These are phyloP conservation scores for Pecten maximus DNA, from an alignment of 2,888 invertebrate species.

Conservation along the genomic window DNA sequence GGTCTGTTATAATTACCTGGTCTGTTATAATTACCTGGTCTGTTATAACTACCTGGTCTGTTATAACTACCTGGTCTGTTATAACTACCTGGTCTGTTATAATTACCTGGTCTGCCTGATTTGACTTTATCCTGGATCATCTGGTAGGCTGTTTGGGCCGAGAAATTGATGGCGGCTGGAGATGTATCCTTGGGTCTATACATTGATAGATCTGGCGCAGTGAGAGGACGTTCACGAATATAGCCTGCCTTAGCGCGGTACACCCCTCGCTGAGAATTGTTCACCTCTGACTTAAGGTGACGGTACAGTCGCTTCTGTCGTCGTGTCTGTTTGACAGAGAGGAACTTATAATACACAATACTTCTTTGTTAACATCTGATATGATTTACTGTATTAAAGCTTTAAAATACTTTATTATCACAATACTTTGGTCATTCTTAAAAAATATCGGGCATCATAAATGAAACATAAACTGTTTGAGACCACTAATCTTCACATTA, in stretches of 20 bases:
- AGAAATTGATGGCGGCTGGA: constrained; percentile 41
- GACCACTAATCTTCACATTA: too few relatives aligned
- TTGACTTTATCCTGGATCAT: constrained; percentile 54
- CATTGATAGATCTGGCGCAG: constrained; percentile 72
- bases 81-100: background rate
- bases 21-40: too few relatives aligned
- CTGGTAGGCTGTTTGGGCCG: constrained; percentile 60
- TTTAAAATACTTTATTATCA: too few relatives aligned
- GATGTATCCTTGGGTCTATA: constrained; percentile 60
- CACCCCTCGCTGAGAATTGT: constrained; percentile 71
- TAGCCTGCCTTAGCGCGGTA: constrained; percentile 74
- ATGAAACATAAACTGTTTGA: too few relatives aligned
- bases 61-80: too few relatives aligned
- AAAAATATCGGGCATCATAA: too few relatives aligned
- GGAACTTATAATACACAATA: too few relatives aligned
- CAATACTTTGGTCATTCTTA: too few relatives aligned
- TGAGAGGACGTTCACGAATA: constrained; percentile 74
- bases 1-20: too few relatives aligned
- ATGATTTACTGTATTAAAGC: background rate
- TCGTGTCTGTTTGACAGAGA: constrained; percentile 62
- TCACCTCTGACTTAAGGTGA: constrained; percentile 69
- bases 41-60: too few relatives aligned
- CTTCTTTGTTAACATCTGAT: background rate
- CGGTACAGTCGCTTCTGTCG: constrained; percentile 71
- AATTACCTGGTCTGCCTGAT: constrained; percentile 42